These are phyloP conservation scores for Pheosia gnoma DNA, from an alignment of 2,888 invertebrate species.

Conservation along the genomic window DNA sequence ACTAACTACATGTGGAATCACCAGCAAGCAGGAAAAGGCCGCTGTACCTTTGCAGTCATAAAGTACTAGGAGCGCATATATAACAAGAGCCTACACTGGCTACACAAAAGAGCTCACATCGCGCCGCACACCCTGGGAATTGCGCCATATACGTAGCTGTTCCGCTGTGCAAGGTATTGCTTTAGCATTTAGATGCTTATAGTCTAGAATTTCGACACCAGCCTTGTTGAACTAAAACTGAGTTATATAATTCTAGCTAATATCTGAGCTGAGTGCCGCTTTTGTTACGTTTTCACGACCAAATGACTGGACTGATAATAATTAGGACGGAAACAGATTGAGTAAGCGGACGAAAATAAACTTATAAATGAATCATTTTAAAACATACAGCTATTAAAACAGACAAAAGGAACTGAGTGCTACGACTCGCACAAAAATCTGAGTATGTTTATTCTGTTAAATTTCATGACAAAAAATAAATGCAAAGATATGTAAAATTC, in stretches of 20 bases:
- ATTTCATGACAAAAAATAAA: neutral
- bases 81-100: neutral
- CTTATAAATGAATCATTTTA: no score
- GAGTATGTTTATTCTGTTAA: no score
- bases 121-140: constrained; percentile 1
- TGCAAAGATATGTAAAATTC: neutral
- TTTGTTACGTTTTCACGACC: no score
- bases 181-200: neutral
- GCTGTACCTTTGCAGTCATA: neutral
- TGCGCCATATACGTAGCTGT: neutral
- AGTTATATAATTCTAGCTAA: no score
- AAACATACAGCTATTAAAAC: no score
- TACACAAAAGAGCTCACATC: constrained; percentile 1
- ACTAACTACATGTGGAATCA: neutral
- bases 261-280: no score
- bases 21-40: neutral
- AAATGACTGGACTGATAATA: neutral
- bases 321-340: neutral
- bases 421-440: no score
- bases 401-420: no score
- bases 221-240: no score
- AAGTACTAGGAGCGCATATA: constrained; percentile 4
- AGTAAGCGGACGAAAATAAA: neutral
- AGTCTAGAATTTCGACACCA: neutral
- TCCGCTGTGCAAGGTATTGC: neutral